Evolutionary conservation across 2,888 invertebrate genomes (phyloP).

Genomic region (Drosophila nigritarsus): DNA sequence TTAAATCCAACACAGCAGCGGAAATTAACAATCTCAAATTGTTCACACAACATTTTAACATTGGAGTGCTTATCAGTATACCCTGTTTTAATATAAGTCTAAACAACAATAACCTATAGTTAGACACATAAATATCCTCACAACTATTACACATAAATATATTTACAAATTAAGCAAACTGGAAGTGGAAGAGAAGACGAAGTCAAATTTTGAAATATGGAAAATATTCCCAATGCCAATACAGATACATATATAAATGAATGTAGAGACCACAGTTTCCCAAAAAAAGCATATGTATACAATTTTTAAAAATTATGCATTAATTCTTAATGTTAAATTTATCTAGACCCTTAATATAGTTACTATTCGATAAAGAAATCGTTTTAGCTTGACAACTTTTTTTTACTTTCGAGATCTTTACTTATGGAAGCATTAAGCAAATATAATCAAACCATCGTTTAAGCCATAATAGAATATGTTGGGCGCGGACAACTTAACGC

Average conservation of each 20-base stretch:
- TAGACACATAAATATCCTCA: not conserved
- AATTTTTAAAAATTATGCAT: not conserved
- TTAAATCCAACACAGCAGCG: constrained; percentile 7
- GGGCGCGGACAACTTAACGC: not conserved
- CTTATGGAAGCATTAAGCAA: not conserved
- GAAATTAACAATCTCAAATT: constrained; percentile 7
- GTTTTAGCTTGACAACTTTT: not conserved
- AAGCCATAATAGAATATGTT: not conserved
- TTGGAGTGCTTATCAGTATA: not conserved
- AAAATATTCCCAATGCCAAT: not conserved
- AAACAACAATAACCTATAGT: no score
- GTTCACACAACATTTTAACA: not conserved
- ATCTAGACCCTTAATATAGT: not conserved
- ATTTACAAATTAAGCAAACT: no score
- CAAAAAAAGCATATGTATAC: not conserved
- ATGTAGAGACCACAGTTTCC: not conserved
- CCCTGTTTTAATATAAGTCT: not conserved
- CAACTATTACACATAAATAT: not conserved
- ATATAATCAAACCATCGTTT: not conserved
- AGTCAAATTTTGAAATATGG: not conserved
- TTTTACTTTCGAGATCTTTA: not conserved
- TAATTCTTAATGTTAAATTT: not conserved
- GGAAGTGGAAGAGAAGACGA: no score
- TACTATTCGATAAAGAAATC: not conserved
- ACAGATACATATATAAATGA: not conserved